Evolutionary conservation across 2,888 invertebrate genomes (phyloP), one percentile per base, ranked within the genome.

Genomic region (Caenorhabditis angaria): DNA sequence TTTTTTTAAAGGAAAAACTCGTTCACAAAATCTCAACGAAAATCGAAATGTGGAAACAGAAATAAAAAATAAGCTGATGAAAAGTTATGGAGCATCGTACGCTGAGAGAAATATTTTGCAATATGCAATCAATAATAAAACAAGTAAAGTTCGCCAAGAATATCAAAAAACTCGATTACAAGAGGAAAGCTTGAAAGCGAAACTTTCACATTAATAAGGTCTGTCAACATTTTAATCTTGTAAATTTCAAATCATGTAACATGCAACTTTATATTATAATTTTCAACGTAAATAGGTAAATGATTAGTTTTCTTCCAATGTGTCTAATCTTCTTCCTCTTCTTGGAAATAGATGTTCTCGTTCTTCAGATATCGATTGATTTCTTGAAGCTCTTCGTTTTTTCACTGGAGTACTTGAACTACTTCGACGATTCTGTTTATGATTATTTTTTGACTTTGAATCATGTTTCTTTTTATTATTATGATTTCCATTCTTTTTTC

Each of bases 301-400:
- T 2, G 25, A 3, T 25, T 14, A 54, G 18, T 10, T 54, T 12
- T 54, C 74, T 32, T 74, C 74, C 50, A 74, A 48, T 14, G 69
- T 74, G 25, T 74, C 74, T 55, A 74, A 48, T 57, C 73, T 18
- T 27, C 68, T 14, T 41, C 57, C 64, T 54, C 60, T 62, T 14
- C 65, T 29, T 18, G 69, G 65, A 50, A 74, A 65, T 8, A 74
- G 27, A n/a, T 70, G 74, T 24, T 74, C 74, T 1, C 74, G 27
- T 35, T 74, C 74, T 18, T 74, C 74, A 4, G 63, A 63, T 57
- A 69, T 57, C 28, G 65, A 66, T 29, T 66, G 62, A 57, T 48
- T 61, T 18, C 73, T 56, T 10, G 65, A 65, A 6, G 55, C 59
- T 48, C 73, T 55, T 53, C 73, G 60, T 35, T 64, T 64, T 10